Percentiles rank a stretch among this genome's conserved stretches.
Evolutionary conservation across 2,797 vertebrate species (phyloP).

Genomic region (Oreochromis mossambicus): DNA sequence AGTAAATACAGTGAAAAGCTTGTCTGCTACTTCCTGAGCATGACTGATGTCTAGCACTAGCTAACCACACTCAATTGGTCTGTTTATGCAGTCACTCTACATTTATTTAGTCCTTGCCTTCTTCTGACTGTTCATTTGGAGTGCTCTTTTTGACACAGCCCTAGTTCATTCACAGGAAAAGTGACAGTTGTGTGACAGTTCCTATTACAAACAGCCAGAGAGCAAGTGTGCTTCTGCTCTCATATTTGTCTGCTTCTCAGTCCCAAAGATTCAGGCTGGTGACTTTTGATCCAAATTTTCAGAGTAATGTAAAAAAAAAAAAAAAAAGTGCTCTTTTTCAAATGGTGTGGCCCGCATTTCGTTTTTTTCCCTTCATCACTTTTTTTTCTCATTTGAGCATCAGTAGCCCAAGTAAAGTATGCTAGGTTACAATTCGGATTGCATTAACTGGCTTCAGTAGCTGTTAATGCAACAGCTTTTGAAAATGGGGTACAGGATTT

Average conservation of each 20-base stretch:
- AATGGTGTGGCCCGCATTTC: not conserved
- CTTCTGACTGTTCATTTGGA: slow-evolving; percentile 15
- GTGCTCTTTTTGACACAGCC: slow-evolving; percentile 24
- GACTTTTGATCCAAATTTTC: slow-evolving; percentile 11
- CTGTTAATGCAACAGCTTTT: not conserved
- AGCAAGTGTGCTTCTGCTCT: slow-evolving; percentile 1
- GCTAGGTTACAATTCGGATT: not conserved
- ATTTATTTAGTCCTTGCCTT: slow-evolving; percentile 20
- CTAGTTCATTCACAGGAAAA: slow-evolving; percentile 3
- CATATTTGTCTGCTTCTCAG: not conserved
- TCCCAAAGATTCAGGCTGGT: slow-evolving; percentile 16
- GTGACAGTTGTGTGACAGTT: slow-evolving; percentile 18
- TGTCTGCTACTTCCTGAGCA: not conserved
- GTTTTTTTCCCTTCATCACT: not conserved
- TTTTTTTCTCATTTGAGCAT: not conserved
- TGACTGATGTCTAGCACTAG: slow-evolving; percentile 24
- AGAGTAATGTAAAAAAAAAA: not conserved
- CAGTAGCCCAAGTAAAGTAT: not conserved
- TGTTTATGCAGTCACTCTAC: slow-evolving; percentile 11
- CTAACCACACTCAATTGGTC: slow-evolving; percentile 20
- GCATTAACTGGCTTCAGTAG: not conserved
- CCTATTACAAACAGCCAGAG: slow-evolving; percentile 19
- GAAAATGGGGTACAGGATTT: not conserved
- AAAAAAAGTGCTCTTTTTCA: slow-evolving; percentile 5
- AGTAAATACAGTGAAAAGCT: slow-evolving; percentile 1